A percentile compares a stretch with the other conserved stretches of the same genome.
Evolutionary conservation across 2,113 vertebrate genomes (phyloP).

Genomic region (Plectropomus leopardus): DNA sequence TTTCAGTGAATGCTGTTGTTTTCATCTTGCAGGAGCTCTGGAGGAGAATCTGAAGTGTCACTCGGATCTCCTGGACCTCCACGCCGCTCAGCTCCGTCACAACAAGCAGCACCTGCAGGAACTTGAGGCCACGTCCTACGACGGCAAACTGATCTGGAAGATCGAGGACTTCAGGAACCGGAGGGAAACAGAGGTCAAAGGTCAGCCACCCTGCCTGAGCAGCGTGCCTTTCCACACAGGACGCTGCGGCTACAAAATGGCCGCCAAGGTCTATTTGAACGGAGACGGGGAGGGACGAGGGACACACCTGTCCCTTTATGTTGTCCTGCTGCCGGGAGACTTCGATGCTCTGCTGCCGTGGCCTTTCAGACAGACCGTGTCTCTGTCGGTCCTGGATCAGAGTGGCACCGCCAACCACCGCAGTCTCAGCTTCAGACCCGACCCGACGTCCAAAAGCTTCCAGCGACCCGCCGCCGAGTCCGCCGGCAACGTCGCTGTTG

Average conservation of each 20-base stretch:
- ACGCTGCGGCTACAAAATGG: constrained; percentile 91
- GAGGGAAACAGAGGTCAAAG: constrained; percentile 86
- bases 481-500: constrained; percentile 46
- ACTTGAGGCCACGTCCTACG: constrained; percentile 89
- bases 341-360: constrained; percentile 92
- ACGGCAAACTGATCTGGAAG: constrained; percentile 94
- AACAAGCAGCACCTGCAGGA: constrained; percentile 69
- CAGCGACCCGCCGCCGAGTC: constrained; percentile 8
- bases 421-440: constrained; percentile 59
- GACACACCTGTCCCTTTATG: constrained; percentile 91
- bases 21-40: constrained; percentile 27
- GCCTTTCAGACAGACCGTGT: constrained; percentile 93
- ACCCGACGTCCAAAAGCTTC: constrained; percentile 50
- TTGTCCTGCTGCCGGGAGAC: constrained; percentile 93
- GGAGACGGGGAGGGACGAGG: constrained; percentile 91
- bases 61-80: constrained; percentile 48
- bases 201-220: constrained; percentile 85
- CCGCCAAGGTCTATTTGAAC: constrained; percentile 89
- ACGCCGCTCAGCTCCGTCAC: constrained; percentile 43
- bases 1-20: background rate
- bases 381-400: constrained; percentile 66
- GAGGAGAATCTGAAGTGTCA: constrained; percentile 58
- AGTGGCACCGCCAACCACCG: constrained; percentile 52
- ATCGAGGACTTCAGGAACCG: constrained; percentile 87
- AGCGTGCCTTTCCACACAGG: constrained; percentile 92